phyloP scores from a whole-genome alignment of 2,888 invertebrate species.

The Clivina fossor region DNA sequence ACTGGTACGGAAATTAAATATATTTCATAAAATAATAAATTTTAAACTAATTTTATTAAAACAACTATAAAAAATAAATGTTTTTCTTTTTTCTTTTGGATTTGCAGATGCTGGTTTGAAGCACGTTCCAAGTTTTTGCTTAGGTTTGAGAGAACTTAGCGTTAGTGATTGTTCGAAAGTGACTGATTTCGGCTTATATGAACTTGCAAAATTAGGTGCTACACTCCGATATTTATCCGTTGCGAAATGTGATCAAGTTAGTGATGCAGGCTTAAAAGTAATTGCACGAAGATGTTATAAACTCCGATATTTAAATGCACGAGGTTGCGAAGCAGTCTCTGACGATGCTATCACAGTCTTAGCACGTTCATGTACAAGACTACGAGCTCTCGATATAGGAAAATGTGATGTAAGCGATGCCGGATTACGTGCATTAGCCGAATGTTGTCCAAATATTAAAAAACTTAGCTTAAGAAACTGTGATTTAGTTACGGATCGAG shows the following conservation, averaged over 20 bases:
- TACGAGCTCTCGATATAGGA: constrained; percentile 86
- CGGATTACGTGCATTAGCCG: constrained; percentile 81
- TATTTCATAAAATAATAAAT: not conserved
- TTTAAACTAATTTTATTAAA: not conserved
- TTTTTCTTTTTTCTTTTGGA: too few species aligned
- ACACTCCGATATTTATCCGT: constrained; percentile 90
- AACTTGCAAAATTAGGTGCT: constrained; percentile 83
- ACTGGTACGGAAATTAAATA: constrained; percentile 61
- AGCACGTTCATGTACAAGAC: constrained; percentile 80
- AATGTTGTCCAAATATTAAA: constrained; percentile 87
- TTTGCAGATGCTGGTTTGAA: constrained; percentile 85
- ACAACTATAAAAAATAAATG: not conserved
- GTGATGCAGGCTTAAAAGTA: constrained; percentile 85
- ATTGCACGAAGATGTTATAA: constrained; percentile 87
- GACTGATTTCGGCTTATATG: constrained; percentile 89
- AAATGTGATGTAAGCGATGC: constrained; percentile 93
- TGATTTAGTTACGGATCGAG: constrained; percentile 87
- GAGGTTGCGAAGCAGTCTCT: constrained; percentile 92
- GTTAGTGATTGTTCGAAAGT: constrained; percentile 88
- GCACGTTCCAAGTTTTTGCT: constrained; percentile 87
- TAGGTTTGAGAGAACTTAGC: constrained; percentile 79
- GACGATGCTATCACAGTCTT: constrained; percentile 88
- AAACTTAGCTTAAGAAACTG: constrained; percentile 88
- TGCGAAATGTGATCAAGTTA: constrained; percentile 90
- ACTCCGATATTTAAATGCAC: constrained; percentile 83